Base-by-base conservation (phyloP, 1,140 invertebrate genomes). In the Anastrepha obliqua region DNA sequence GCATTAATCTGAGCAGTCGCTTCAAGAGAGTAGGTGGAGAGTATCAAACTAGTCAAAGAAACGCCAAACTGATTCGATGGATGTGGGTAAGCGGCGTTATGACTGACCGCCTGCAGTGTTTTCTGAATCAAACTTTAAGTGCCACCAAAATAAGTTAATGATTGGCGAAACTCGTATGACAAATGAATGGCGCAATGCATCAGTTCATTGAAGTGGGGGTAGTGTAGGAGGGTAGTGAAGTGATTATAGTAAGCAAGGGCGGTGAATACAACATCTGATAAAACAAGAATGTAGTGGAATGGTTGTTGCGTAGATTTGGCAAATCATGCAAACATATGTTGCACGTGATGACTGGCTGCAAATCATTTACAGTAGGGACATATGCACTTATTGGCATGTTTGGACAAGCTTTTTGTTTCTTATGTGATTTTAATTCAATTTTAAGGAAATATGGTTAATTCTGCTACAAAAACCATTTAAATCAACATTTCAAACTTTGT, bases 121-220 rank as follows among this genome's bases (percentile, higher is more conserved):
- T 9, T 15, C 44, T 51, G 51, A 81, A 81, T 81, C 47, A 51
- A 81, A 81, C 74, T 81, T 17, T 51, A 55, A 81, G 47, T 81
- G 74, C 51, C 17, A 81, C 74, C 55, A 58, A 81, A 81, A 81
- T 81, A n/a, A 55, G 44, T 81, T 47, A n/a, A n/a, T 74, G 67
- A 74, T 74, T 74, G 67, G 67, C 42, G 67, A 74, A 74, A 70
- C 29, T 29, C 29, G 42, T 70, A 39, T n/a, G 9, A 2, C 44
- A 13, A 44, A 74, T 74, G 67, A 74, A 17, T 74, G 42, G 29
- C 39, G 6, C 39, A 42, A n/a, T 20, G 7, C 13, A 4, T 29
- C n/a, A 67, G 29, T 29, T 17, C 2, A 17, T 13, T 47, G 42
- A 74, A 42, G 17, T 70, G 29, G 4, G 29, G 65, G 60, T 62